A percentile compares a stretch with the other conserved stretches of the same genome.
Evolutionary conservation across 2,113 vertebrate species (phyloP).

Genomic region (Pangasianodon hypophthalmus): DNA sequence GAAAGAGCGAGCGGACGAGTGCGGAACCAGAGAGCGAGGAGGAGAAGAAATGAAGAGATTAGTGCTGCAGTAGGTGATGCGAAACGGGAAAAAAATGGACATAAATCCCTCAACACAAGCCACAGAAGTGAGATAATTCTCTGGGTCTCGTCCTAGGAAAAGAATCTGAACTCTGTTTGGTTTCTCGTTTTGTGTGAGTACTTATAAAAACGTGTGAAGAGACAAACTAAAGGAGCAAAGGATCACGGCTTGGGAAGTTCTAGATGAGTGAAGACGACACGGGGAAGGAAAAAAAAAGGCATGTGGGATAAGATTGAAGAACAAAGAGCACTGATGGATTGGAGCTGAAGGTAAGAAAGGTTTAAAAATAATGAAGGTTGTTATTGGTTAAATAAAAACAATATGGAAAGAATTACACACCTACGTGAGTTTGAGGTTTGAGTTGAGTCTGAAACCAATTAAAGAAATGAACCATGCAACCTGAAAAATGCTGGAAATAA

Average conservation of each 20-base stretch:
- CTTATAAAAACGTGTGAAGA: slow-evolving; percentile 50
- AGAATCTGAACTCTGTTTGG: slow-evolving; percentile 43
- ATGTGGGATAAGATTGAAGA: neutral
- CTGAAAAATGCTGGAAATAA: neutral
- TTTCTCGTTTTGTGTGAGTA: slow-evolving; percentile 33
- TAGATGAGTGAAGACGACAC: neutral
- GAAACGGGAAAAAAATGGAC: slow-evolving; percentile 53
- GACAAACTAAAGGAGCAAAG: neutral
- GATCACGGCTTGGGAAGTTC: neutral
- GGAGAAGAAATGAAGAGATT: slow-evolving; percentile 58
- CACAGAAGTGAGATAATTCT: slow-evolving; percentile 60
- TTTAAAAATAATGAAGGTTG: neutral
- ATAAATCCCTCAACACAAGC: slow-evolving; percentile 58
- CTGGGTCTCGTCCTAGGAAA: slow-evolving; percentile 45
- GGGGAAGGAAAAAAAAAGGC: neutral
- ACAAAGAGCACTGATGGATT: neutral
- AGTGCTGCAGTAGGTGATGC: slow-evolving; percentile 65
- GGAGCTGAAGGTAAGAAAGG: slow-evolving; percentile 33
- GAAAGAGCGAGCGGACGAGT: slow-evolving; percentile 40
- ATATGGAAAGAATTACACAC: neutral
- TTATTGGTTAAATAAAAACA: neutral
- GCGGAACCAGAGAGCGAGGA: slow-evolving; percentile 51
- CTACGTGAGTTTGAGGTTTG: neutral
- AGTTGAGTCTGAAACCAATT: neutral
- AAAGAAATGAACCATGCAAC: neutral